Base-by-base conservation (phyloP, 2,888 invertebrate species). In the Aphidoletes aphidimyza region DNA sequence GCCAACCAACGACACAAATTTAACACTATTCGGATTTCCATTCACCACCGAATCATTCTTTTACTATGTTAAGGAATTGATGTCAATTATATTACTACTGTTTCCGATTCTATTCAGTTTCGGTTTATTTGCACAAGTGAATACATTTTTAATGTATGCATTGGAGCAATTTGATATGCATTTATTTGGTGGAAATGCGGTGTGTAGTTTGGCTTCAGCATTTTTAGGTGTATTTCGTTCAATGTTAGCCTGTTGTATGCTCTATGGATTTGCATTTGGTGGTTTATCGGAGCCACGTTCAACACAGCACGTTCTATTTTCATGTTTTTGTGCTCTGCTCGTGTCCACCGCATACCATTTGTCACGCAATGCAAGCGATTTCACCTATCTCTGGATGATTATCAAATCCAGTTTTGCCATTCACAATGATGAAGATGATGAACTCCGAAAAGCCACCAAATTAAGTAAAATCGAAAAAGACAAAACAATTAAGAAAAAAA, bases 91-190 rank as follows among this genome's bases (percentile, higher is more conserved):
- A 87, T 91, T 99, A 78, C 91, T 99, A 81, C 95, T 95, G 89
- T 97, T 99, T 89, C 99, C 99, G 0, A 88, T 99, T 83, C 93
- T 98, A 39, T 99, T 99, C 90, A 98, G 97, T 83, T 91, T 99
- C 86, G 99, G 99, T 0, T 91, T 99, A 83, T 96, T 99, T 88
- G 99, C 99, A 3, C 99, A 96, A 91, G 95, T 99, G 85, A 98
- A 98, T 89, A 99, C 99, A 0, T 98, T 99, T 89, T 90, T 95
- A 11, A 97, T 98, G 95, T 99, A 98, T 90, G 91, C 97, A n/a
- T 91, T 98, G 87, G 99, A 99, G 89, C 99, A 99, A 92, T 92
- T 93, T 88, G 98, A 95, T 90, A 98, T 95, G 94, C 96, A 96
- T 88, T 89, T 96, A 0, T 97, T 97, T 88, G 97, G 97, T 0